Base-by-base conservation (phyloP, 2,888 invertebrate species). In the Euspilapteryx auroguttella region DNA sequence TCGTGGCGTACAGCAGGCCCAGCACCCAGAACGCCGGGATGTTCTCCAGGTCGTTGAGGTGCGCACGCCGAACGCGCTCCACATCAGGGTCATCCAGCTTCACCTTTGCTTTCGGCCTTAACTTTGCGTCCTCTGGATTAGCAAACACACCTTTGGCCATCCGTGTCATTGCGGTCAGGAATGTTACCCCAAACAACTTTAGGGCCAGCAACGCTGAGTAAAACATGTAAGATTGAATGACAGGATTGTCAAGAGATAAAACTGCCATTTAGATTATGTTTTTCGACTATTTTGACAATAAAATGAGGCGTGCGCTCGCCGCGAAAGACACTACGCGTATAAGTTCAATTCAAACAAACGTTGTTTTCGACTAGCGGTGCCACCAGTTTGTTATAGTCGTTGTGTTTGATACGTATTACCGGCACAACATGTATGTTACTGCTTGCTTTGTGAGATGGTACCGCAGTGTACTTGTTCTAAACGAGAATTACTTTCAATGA, bases 41-140 rank as follows among this genome's bases (percentile, higher is more conserved):
- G 50, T 86, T 87, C 56, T 87, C 87, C 52, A 87, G 47, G 48
- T 87, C 87, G 44, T 87, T 87, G 40, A 79, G 64, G 47, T 87
- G 85, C 8, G 84, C 85, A 45, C 82, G 57, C 2, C 73, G 50
- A 2, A 59, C 32, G 3, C 73, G 48, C 39, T 73, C 71, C 13
- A 73, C 47, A 1, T 34, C 39, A 0, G 50, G 54, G 32, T 71
- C 63, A 21, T 65, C 68, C 26, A 37, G 53, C 39, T 58, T 68
- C 30, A 73, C 55, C 37, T 57, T 63, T 9, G 59, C 59, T 31
- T 38, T 47, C 3, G 47, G 24, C 2, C 28, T 2, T 4, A 12
- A 13, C 10, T n/a, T 20, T 2, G 25, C 15, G 24, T 37, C 37
- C 25, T 37, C 37, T 6, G 34, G 29, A 25, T 34, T 37, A 7